Conservation (phyloP, 2,888 invertebrate genomes). For the Euzophera pinguis region DNA sequence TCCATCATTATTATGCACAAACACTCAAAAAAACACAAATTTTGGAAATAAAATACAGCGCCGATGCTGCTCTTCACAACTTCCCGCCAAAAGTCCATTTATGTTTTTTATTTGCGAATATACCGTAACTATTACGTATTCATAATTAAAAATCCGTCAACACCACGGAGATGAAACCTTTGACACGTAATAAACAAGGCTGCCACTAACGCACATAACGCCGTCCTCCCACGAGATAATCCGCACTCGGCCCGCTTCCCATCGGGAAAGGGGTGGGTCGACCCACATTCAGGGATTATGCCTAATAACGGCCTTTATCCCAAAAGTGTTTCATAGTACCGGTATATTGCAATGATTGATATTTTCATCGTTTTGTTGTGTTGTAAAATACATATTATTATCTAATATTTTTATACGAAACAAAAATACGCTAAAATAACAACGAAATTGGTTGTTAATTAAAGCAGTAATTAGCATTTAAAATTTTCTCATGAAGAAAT, state of each 20-base stretch:
- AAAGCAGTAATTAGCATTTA: too few relatives aligned
- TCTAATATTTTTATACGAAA: too few relatives aligned
- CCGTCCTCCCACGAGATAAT: conserved; percentile 22
- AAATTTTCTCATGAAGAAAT: too few relatives aligned
- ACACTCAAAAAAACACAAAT: too few relatives aligned
- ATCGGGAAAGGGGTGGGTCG: conserved; percentile 19
- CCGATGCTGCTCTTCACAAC: too few relatives aligned
- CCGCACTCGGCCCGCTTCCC: conserved; percentile 39
- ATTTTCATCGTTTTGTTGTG: not conserved
- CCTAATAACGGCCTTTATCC: conserved; percentile 25
- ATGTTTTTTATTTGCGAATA: too few relatives aligned
- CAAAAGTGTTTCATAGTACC: not conserved
- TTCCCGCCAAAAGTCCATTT: too few relatives aligned
- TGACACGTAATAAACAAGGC: not conserved
- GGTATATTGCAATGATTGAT: not conserved
- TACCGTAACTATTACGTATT: not conserved
- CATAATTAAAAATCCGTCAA: not conserved
- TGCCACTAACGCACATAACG: not conserved
- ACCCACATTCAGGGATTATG: conserved; percentile 35
- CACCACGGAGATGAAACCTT: not conserved
- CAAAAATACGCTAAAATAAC: too few relatives aligned
- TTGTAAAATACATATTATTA: too few relatives aligned
- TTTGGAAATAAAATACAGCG: too few relatives aligned
- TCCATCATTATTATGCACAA: too few relatives aligned
- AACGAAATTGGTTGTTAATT: too few relatives aligned